Conservation (phyloP, 2,797 vertebrate species). For the Emydoidea blandingii region DNA sequence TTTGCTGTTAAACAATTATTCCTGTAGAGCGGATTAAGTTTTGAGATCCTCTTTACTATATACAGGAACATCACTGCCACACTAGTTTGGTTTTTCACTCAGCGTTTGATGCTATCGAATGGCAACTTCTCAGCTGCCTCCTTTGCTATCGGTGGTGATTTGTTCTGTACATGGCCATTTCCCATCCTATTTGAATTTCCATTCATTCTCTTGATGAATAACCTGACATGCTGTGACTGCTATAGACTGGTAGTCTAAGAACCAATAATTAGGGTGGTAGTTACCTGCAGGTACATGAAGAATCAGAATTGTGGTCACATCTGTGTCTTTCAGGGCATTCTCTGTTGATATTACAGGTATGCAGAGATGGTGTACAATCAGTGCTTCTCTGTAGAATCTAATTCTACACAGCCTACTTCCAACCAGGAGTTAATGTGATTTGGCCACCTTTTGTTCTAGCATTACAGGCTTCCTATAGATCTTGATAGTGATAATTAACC, state of each 20-base stretch:
- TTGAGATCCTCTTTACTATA: neutral
- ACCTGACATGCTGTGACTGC: neutral
- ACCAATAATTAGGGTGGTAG: neutral
- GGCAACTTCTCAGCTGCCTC: neutral
- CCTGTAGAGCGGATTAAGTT: neutral
- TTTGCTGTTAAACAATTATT: neutral
- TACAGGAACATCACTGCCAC: neutral
- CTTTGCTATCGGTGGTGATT: neutral
- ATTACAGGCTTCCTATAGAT: neutral
- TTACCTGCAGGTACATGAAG: neutral
- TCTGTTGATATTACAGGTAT: neutral
- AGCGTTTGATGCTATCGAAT: neutral
- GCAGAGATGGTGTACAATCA: neutral
- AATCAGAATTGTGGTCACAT: neutral
- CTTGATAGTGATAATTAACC: neutral
- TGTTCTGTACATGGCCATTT: neutral
- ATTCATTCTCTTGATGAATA: neutral
- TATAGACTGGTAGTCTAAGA: neutral
- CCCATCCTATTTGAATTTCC: neutral
- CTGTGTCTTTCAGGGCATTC: neutral
- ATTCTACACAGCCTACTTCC: neutral
- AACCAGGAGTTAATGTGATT: neutral
- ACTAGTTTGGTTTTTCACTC: neutral
- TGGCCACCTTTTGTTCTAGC: neutral
- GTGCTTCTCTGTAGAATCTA: neutral